Base-by-base conservation (phyloP, 1,140 invertebrate genomes). In the Drosophila tropicalis region DNA sequence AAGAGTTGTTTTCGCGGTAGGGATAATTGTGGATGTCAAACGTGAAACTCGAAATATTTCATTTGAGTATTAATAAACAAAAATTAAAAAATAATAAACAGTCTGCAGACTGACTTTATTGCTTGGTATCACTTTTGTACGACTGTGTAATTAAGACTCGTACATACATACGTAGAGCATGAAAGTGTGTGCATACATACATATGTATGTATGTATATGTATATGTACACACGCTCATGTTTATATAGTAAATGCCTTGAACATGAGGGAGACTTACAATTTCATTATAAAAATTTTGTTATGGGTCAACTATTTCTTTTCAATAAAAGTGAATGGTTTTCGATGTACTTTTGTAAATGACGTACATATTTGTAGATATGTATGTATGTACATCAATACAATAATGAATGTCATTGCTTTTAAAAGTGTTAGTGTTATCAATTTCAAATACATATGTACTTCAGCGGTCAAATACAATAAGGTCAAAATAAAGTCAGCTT, bases 401-500 rank as follows among this genome's bases (percentile, higher is more conserved):
- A 9, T 34, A 36, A 17, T 34, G 29, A 34, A 34, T 58, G 32
- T 34, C 44, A 47, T 29, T 36, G 56, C 32, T 61, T 57, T 62
- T 47, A 44, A 70, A 79, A 79, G 68, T 70, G 17, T 84, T 76
- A 79, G 70, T 70, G 44, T 84, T 79, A 79, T 79, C 76, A 68
- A 32, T 40, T 47, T 25, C 47, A 25, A 64, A 72, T 39, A 34
- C 54, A 72, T 39, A n/a, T n/a, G n/a, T n/a, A 34, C 54, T 57
- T 66, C 36, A 72, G 76, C 74, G 75, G 75, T 72, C 74, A 77
- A 29, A 76, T 66, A 36, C 47, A 64, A 67, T 61, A 70, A 79
- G 70, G 76, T 79, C 76, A 70, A 74, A 79, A 15, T 74, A 79
- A 79, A 69, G 77, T 79, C 75, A 77, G 74, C 62, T 75, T 62